Conservation (phyloP, 2,888 invertebrate species). For the Melipona beecheii region DNA sequence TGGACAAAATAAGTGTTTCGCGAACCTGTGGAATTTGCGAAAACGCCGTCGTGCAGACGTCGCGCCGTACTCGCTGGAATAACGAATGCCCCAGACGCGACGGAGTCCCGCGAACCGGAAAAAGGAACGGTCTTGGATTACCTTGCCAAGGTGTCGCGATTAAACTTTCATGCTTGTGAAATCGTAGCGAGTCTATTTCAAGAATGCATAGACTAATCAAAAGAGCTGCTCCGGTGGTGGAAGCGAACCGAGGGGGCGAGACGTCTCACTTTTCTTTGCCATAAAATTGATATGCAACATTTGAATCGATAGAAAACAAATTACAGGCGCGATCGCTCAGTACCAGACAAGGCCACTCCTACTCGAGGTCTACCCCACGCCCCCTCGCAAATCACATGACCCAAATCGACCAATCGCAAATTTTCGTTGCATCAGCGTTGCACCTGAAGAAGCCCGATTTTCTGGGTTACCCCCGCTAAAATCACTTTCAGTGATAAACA, state of each 20-base stretch:
- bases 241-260: background rate
- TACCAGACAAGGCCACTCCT: too few species aligned
- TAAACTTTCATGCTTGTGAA: constrained; percentile 66
- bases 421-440: too few species aligned
- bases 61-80: background rate
- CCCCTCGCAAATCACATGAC: too few species aligned
- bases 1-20: background rate
- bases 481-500: too few species aligned
- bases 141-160: constrained; percentile 52
- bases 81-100: background rate
- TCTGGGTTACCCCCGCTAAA: too few species aligned
- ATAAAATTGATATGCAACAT: too few species aligned
- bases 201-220: constrained; percentile 78
- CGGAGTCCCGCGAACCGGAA: constrained; percentile 38
- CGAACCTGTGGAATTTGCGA: background rate
- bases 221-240: constrained; percentile 48
- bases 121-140: constrained; percentile 52
- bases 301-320: too few species aligned
- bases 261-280: background rate
- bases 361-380: too few species aligned
- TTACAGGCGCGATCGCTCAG: too few species aligned
- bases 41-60: background rate
- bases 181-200: constrained; percentile 71
- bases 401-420: too few species aligned
- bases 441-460: too few species aligned